Evolutionary conservation across 2,888 invertebrate species (phyloP), one percentile per base, ranked within the genome.

Genomic region (Gortyna flavago): DNA sequence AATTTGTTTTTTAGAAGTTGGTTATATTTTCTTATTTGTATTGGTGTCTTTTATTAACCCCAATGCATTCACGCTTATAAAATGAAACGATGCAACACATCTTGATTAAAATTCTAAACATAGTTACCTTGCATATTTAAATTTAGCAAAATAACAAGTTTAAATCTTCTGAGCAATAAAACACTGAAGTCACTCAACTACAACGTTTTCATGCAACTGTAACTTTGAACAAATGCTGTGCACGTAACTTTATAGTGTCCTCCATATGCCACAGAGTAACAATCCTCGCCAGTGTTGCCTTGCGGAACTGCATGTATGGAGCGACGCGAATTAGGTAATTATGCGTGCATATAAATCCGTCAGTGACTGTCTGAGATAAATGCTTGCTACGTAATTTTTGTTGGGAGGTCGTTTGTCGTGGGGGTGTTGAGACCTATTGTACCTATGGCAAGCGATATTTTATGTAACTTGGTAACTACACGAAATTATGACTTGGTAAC

Each of bases 271-370:
- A 81, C 74, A 77, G 77, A 72, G 69, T 70, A 75, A 62, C 61
- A 73, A 73, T 48, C n/a, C 71, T 29, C 29, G 25, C 25, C 11
- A 57, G 73, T 25, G 29, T 48, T 71, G 29, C 72, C 38, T 81
- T 61, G 64, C 61, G 67, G 81, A 84, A 75, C 81, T 81, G 70
- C 84, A 72, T 65, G n/a, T 79, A 84, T 16, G 69, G 79, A 2
- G 72, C 86, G 86, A 85, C 77, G 85, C 87, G 84, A 89, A 91
- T 90, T 87, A 85, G 78, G 77, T 88, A 90, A 91, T 90, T 88
- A 87, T 82, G 75, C 84, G 83, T 76, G 81, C 81, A 85, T 86
- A 88, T 89, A 89, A 90, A 90, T 86, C 87, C 82, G 84, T 88
- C 86, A 70, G 79, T 75, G 69, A 72, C 70, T 70, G 72, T 76